phyloP scores from a whole-genome alignment of 2,797 vertebrate genomes.

The Chiroxiphia lanceolata region DNA sequence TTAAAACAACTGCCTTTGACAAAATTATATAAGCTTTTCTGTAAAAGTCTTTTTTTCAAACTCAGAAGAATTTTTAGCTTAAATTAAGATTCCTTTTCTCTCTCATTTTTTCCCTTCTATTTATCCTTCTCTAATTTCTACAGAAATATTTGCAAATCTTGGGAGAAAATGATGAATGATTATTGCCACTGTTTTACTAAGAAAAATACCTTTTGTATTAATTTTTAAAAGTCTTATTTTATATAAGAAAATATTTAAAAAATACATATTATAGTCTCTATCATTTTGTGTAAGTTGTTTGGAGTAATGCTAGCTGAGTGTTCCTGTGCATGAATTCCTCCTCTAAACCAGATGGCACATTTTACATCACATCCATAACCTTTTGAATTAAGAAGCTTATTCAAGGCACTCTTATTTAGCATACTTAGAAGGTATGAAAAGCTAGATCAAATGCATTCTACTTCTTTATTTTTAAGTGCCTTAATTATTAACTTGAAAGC shows the following conservation, averaged over 20 bases:
- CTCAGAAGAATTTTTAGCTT: not conserved
- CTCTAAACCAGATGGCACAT: conserved; percentile 19
- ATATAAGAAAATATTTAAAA: not conserved
- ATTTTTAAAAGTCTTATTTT: not conserved
- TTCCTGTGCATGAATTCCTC: not conserved
- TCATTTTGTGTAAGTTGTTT: not conserved
- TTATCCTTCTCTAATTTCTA: not conserved
- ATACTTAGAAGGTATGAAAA: not conserved
- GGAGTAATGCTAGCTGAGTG: not conserved
- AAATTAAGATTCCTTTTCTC: not conserved
- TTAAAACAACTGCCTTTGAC: not conserved
- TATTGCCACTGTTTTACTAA: not conserved
- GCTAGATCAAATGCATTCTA: conserved; percentile 41
- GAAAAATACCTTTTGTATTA: not conserved
- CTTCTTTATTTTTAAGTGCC: conserved; percentile 18
- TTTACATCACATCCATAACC: not conserved
- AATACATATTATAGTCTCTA: not conserved
- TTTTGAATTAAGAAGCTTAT: not conserved
- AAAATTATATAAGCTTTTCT: not conserved
- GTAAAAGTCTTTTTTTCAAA: not conserved
- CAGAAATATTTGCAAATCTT: not conserved
- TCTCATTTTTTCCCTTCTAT: not conserved
- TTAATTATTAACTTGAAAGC: conserved; percentile 63
- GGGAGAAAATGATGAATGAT: not conserved
- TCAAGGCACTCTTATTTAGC: not conserved